Base-by-base conservation (phyloP, 2,113 vertebrate species). In the Sorex fumeus region DNA sequence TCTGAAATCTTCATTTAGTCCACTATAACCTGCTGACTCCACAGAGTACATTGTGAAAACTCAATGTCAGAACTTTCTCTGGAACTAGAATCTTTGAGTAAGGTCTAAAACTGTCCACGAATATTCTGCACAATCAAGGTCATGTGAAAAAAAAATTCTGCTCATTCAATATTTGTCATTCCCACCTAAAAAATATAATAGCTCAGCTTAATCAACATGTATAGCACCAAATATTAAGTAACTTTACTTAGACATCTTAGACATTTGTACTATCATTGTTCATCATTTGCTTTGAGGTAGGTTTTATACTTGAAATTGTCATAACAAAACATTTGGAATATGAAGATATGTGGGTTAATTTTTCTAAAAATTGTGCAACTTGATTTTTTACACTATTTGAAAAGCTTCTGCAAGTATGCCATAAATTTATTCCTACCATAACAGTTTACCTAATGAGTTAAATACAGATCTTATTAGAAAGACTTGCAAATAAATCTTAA, bases 251-350 rank as follows among this genome's bases (percentile, higher is more conserved):
- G 30, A 18, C 64, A 43, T 2, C 84, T 82, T 80, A n/a, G 30
- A 18, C 64, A 43, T 2, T 77, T 19, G 50, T 78, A 67, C 7
- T 30, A 16, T 11, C 47, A 50, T 50, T 50, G 47, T 50, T 50
- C 47, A 66, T 62, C 11, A 72, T 71, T 87, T 90, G 10, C 75
- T 78, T 94, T 86, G 3, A 81, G 18, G 83, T 91, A 84, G 53
- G 10, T 1, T 80, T 93, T 70, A 74, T 34, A 60, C 6, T 80
- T 92, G 16, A 90, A 40, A 21, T n/a, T 75, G 21, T 74, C 15
- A 64, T 45, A 83, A 74, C 3, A 90, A 23, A 34, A 79, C 74
- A 36, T 57, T 87, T 25, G 32, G 30, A 88, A 90, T 70, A 1
- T 75, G 6, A 82, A 84, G 10, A 43, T 88, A 9, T 47, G 25